Percentiles rank a stretch among this genome's conserved stretches.
These are phyloP conservation scores for Mixornis gularis DNA, from an alignment of 2,113 vertebrate species.

Conservation along the genomic window DNA sequence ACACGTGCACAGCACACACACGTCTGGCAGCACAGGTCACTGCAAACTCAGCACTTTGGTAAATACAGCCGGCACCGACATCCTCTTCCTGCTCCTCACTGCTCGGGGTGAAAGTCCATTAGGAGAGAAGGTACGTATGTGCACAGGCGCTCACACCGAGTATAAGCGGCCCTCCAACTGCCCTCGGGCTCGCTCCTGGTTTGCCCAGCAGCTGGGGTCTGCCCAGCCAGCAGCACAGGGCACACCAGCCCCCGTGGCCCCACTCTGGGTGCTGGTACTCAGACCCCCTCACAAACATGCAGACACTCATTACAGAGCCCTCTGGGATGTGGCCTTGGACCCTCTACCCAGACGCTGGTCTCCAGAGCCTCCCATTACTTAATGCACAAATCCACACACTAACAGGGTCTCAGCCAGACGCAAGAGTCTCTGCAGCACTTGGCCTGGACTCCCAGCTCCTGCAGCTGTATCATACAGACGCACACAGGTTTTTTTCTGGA, in stretches of 20 bases:
- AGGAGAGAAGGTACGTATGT: rapidly evolving
- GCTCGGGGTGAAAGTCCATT: not conserved
- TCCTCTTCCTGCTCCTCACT: not conserved
- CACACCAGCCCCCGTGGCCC: rapidly evolving
- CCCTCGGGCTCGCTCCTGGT: rapidly evolving
- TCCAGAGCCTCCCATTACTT: not conserved
- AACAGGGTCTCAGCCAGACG: not conserved
- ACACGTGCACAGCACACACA: not conserved
- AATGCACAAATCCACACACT: not conserved
- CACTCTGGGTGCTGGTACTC: not conserved
- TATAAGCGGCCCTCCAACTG: rapidly evolving
- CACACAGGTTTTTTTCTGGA: rapidly evolving
- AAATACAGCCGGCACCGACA: not conserved
- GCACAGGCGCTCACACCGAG: not conserved
- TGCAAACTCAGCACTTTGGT: not conserved
- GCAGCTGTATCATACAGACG: not conserved
- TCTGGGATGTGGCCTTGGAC: not conserved
- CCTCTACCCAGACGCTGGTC: not conserved
- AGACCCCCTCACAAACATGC: rapidly evolving
- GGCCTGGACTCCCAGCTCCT: not conserved
- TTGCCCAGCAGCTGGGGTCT: not conserved
- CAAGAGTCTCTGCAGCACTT: not conserved
- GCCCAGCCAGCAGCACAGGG: not conserved
- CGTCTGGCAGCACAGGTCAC: not conserved
- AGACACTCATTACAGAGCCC: not conserved